Base-by-base conservation (phyloP, 2,797 vertebrate species). In the Rhynchotus rufescens region DNA sequence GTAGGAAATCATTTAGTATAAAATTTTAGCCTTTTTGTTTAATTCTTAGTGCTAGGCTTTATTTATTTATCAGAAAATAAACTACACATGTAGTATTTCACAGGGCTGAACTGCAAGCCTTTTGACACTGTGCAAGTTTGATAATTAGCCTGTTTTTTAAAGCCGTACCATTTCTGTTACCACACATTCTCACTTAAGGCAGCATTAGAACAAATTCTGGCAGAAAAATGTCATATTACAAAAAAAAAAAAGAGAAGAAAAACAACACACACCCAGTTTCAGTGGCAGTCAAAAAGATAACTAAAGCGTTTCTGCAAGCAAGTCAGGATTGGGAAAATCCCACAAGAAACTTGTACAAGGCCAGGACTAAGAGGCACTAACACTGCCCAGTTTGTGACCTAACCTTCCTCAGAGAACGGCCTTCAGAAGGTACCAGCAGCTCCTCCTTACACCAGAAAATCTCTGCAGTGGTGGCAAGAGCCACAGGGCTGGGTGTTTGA, bases 11-110 rank as follows among this genome's bases (percentile, higher is more conserved):
- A 52, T 85, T 78, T 59, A 52, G 62, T 23, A 52, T 73, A 80
- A 86, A 90, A 92, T 85, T 89, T 87, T 60, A 56, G 73, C 73
- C 73, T 75, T 93, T 34, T 38, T 28, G 16, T n/a, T 56, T 56
- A 19, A n/a, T 56, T 56, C 10, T 56, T 56, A 54, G 28, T 17
- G 9, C 30, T 30, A 30, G 15, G 28, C 8, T 30, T 30, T 30
- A 54, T 6, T 30, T 60, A 34, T 32, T 60, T 32, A 34, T 34
- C 69, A 32, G 78, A 87, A 81, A 90, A 92, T 61, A 87, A 87
- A 72, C 30, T 80, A 34, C 32, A 25, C 61, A 32, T 32, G 26
- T 62, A 60, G 66, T 78, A 93, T 84, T 94, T 94, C 52, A 79
- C 16, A 73, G 52, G 19, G 56, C 52, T 85, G 62, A 88, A 75